Percentiles rank a stretch among this genome's conserved stretches.
These are phyloP conservation scores for Cynopterus brachyotis DNA, from an alignment of 2,113 vertebrate genomes.

Conservation along the genomic window DNA sequence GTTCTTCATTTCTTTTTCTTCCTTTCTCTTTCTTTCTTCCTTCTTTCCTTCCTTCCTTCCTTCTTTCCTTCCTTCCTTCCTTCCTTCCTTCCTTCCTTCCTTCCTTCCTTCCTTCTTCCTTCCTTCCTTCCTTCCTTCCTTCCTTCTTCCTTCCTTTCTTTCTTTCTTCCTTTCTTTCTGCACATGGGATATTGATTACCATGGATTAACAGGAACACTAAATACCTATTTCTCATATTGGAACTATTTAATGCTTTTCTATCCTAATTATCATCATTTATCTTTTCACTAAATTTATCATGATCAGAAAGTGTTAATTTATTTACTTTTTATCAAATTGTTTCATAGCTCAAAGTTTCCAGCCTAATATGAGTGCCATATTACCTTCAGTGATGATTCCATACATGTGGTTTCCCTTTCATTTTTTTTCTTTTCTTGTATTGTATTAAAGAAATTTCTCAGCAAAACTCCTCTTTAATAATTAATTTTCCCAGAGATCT, in stretches of 20 bases:
- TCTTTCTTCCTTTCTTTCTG: not conserved
- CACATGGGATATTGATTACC: not conserved
- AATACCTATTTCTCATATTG: not conserved
- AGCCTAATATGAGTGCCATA: rapidly evolving
- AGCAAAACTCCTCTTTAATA: not conserved
- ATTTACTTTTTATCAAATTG: not conserved
- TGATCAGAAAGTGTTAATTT: not conserved
- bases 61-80: not conserved
- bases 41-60: not conserved
- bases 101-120: not conserved
- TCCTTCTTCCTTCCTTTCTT: not conserved
- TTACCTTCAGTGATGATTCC: not conserved
- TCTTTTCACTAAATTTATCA: not conserved
- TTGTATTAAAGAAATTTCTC: not conserved
- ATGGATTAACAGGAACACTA: not conserved
- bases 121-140: not conserved
- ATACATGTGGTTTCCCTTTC: not conserved
- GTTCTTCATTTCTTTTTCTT: not conserved
- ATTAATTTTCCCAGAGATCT: not conserved
- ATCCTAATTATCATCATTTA: not conserved
- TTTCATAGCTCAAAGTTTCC: not conserved
- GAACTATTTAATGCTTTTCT: not conserved
- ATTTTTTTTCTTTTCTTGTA: not conserved
- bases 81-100: not conserved
- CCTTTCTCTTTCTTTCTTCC: not conserved